Evolutionary conservation across 2,888 invertebrate species (phyloP).

Genomic region (Platycheirus albimanus): DNA sequence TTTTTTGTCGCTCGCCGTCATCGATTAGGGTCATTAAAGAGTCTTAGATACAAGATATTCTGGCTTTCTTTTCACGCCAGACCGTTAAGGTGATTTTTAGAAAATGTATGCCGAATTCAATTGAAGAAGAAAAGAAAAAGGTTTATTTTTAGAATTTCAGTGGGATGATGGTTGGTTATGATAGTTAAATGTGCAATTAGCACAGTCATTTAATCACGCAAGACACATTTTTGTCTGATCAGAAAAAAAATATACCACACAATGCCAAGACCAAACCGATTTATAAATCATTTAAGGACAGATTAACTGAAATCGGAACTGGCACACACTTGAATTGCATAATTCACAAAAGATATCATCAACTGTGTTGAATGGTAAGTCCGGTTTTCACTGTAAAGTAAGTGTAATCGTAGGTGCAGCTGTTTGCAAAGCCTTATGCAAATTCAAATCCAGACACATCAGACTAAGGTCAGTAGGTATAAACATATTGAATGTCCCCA

Average conservation of each 20-base stretch:
- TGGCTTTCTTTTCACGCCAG: conserved; percentile 64
- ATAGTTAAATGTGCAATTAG: conserved; percentile 59
- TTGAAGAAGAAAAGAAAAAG: conserved; percentile 6
- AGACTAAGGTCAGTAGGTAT: conserved; percentile 54
- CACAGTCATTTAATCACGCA: conserved; percentile 8
- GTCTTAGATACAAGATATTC: conserved; percentile 40
- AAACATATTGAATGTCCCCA: conserved; percentile 40
- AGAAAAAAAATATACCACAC: too few relatives aligned
- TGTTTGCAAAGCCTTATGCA: conserved; percentile 51
- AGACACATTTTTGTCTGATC: background rate
- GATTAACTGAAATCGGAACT: conserved; percentile 53
- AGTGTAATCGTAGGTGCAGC: conserved; percentile 54
- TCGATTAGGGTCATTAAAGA: conserved; percentile 58
- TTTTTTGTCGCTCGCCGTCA: conserved; percentile 26
- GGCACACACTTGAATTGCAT: conserved; percentile 42
- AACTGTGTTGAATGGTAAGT: background rate
- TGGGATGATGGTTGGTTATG: conserved; percentile 18
- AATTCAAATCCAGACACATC: conserved; percentile 53
- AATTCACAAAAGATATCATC: conserved; percentile 29
- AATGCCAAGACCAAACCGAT: conserved; percentile 25
- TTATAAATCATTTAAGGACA: conserved; percentile 35
- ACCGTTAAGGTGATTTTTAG: conserved; percentile 63
- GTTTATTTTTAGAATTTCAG: conserved; percentile 15
- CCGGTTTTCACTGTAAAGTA: conserved; percentile 33
- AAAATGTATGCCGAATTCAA: conserved; percentile 30